A percentile compares a stretch with the other conserved stretches of the same genome.
phyloP scores from a whole-genome alignment of 2,113 vertebrate genomes.

The Brachionichthys hirsutus region DNA sequence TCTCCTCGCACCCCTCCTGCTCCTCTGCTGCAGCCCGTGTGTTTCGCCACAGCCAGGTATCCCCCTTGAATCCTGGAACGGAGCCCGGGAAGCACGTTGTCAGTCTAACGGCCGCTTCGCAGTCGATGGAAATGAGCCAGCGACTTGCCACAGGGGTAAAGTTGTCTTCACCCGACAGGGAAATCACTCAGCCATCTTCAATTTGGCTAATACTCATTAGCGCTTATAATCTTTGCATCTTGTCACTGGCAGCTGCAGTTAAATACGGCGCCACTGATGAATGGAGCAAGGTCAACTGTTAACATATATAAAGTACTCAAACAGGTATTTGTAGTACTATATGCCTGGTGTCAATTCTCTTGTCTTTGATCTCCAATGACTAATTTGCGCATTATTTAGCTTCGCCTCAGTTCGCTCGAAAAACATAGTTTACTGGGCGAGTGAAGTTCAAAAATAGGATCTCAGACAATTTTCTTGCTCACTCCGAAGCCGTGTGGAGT shows the following conservation, averaged over 20 bases:
- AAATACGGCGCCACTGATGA: constrained; percentile 35
- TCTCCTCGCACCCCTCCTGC: not conserved
- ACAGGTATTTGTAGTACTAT: constrained; percentile 35
- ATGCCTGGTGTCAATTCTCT: constrained; percentile 4
- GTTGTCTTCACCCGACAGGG: constrained; percentile 61
- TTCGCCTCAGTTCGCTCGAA: not conserved
- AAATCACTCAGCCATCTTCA: constrained; percentile 50
- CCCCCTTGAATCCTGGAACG: constrained; percentile 26
- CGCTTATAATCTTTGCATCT: constrained; percentile 53
- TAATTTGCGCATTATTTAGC: not conserved
- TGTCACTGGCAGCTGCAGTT: constrained; percentile 54
- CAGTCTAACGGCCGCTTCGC: constrained; percentile 32
- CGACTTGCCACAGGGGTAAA: constrained; percentile 61
- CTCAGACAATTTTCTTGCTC: constrained; percentile 21
- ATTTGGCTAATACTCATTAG: constrained; percentile 65
- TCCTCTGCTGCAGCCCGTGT: constrained; percentile 21
- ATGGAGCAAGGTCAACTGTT: constrained; percentile 54
- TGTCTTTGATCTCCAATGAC: constrained; percentile 2
- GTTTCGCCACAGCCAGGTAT: constrained; percentile 39
- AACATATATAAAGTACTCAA: constrained; percentile 13
- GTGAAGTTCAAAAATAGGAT: constrained; percentile 36
- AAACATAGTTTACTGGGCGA: not conserved
- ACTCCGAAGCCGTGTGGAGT: constrained; percentile 47
- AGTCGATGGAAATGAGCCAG: constrained; percentile 42
- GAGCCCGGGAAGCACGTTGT: constrained; percentile 30